Conservation (phyloP, 2,888 invertebrate species). For the Agrochola lychnidis region DNA sequence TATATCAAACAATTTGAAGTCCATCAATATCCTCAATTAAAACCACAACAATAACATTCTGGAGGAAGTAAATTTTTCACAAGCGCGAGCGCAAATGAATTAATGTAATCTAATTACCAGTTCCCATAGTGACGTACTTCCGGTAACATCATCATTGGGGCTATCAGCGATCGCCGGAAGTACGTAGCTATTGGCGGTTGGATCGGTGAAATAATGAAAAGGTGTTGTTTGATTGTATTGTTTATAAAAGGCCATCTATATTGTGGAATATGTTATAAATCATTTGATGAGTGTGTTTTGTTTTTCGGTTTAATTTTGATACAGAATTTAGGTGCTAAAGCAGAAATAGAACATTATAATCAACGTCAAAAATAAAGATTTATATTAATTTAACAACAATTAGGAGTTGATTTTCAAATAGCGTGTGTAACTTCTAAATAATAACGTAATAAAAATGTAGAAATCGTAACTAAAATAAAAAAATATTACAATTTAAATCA, state of each 20-base stretch:
- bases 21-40: slow-evolving; percentile 61
- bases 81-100: slow-evolving; percentile 67
- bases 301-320: background rate
- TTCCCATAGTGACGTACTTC: slow-evolving; percentile 86
- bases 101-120: slow-evolving; percentile 88
- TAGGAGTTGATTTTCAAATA: background rate
- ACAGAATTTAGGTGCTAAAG: background rate
- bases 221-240: slow-evolving; percentile 57
- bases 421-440: background rate
- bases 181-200: slow-evolving; percentile 65
- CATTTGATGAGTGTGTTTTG: slow-evolving; percentile 27
- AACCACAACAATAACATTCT: slow-evolving; percentile 45
- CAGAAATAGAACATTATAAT: background rate
- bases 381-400: background rate
- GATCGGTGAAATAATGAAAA: slow-evolving; percentile 65
- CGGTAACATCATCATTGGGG: slow-evolving; percentile 78
- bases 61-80: slow-evolving; percentile 67
- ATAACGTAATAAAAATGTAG: background rate
- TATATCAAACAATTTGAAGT: slow-evolving; percentile 33
- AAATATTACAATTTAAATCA: background rate
- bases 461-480: background rate
- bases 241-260: slow-evolving; percentile 56
- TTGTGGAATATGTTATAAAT: slow-evolving; percentile 41
- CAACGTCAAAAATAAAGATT: background rate
- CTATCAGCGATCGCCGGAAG: slow-evolving; percentile 75